Percentiles rank a stretch among this genome's conserved stretches.
These are phyloP conservation scores for Volucella inflata DNA, from an alignment of 2,888 invertebrate species.

Conservation along the genomic window DNA sequence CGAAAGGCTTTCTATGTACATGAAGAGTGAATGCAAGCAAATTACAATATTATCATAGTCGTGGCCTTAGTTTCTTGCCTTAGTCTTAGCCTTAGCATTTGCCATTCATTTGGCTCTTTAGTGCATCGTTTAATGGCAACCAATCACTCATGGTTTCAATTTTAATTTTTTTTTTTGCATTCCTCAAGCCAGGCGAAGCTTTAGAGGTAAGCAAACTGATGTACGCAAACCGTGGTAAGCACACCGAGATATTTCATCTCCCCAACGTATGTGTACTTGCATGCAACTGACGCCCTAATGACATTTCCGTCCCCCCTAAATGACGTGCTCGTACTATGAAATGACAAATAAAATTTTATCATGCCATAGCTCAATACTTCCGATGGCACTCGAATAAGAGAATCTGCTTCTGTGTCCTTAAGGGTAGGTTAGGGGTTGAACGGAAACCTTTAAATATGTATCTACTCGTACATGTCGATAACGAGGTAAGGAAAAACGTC, in stretches of 20 bases:
- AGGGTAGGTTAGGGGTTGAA: not conserved
- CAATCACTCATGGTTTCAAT: constrained; percentile 45
- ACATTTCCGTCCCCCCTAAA: constrained; percentile 54
- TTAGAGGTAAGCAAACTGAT: constrained; percentile 25
- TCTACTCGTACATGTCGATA: constrained; percentile 5
- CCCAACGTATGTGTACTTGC: constrained; percentile 26
- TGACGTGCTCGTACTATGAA: constrained; percentile 63
- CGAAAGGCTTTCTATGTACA: not conserved
- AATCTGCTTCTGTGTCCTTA: not conserved
- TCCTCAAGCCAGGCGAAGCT: constrained; percentile 9
- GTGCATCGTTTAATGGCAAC: constrained; percentile 53
- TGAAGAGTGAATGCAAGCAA: no score
- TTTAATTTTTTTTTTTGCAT: constrained; percentile 33
- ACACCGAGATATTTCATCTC: constrained; percentile 4
- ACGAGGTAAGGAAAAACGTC: constrained; percentile 6
- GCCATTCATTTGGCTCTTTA: no score
- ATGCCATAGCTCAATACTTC: constrained; percentile 38
- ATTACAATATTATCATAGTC: no score
- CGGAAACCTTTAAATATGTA: constrained; percentile 27
- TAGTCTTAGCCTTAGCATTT: no score
- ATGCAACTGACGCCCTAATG: constrained; percentile 70
- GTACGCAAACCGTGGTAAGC: no score
- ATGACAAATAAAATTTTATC: constrained; percentile 55
- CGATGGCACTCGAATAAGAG: constrained; percentile 37
- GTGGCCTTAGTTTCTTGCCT: no score